phyloP scores from a whole-genome alignment of 2,888 invertebrate genomes.

The Amblyteles armatorius region DNA sequence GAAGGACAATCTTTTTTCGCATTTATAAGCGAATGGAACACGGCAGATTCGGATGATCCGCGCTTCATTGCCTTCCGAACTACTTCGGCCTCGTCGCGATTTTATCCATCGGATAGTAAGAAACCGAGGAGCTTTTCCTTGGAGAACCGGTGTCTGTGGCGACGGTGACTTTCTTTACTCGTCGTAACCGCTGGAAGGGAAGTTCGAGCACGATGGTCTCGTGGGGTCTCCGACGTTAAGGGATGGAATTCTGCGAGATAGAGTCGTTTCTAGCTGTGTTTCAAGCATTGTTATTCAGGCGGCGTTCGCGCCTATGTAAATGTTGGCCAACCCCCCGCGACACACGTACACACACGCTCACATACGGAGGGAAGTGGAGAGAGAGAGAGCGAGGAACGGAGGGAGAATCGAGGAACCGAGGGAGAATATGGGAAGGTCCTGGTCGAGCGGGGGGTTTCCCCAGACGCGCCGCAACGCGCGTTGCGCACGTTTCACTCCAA shows the following conservation, averaged over 20 bases:
- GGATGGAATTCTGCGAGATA: conserved; percentile 35
- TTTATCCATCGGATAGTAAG: background rate
- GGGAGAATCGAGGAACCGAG: background rate
- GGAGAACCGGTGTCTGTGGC: background rate
- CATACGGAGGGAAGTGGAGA: conserved; percentile 12
- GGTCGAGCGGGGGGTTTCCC: background rate
- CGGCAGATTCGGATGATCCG: background rate
- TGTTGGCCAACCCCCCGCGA: conserved; percentile 75
- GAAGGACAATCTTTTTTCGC: background rate
- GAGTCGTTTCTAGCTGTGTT: conserved; percentile 70
- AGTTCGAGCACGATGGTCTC: conserved; percentile 25
- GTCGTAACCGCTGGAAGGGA: conserved; percentile 2
- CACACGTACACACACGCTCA: conserved; percentile 35
- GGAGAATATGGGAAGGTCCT: conserved; percentile 10
- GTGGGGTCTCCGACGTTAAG: conserved; percentile 17
- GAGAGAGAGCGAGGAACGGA: background rate
- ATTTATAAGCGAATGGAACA: background rate
- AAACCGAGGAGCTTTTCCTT: background rate
- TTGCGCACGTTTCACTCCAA: conserved; percentile 4
- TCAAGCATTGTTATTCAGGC: conserved; percentile 79
- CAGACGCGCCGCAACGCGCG: conserved; percentile 5
- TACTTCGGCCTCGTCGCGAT: background rate
- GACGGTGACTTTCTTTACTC: conserved; percentile 22
- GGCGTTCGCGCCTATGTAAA: conserved; percentile 78
- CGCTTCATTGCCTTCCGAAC: background rate